Conservation (phyloP, 2,113 vertebrate genomes). For the Potamarius usumacintae region DNA sequence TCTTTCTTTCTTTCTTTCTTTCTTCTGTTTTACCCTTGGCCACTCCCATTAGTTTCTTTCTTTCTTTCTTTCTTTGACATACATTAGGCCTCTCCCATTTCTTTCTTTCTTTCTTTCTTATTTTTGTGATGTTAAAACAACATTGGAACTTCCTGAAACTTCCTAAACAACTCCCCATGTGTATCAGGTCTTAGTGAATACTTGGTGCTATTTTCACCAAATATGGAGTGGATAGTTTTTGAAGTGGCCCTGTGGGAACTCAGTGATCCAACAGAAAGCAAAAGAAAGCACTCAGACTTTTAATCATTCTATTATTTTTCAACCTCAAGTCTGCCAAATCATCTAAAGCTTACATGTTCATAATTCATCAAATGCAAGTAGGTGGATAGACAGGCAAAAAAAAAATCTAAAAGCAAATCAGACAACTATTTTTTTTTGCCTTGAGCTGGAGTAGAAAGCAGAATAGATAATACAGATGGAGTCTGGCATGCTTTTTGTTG, state of each 20-base stretch:
- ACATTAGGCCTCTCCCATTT: background rate
- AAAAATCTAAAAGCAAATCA: background rate
- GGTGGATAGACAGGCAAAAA: constrained; percentile 2
- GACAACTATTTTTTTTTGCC: background rate
- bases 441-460: background rate
- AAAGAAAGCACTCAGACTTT: constrained; percentile 19
- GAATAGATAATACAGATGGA: background rate
- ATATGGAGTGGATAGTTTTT: constrained; percentile 7
- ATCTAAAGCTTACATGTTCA: constrained; percentile 10
- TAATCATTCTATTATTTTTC: background rate
- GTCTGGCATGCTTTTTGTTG: background rate
- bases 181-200: background rate
- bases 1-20: background rate
- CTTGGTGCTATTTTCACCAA: constrained; percentile 19
- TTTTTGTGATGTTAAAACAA: background rate
- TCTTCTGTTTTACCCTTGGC: no score
- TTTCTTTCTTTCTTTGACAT: background rate
- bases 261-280: background rate
- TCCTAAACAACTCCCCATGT: background rate
- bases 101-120: background rate
- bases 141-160: constrained; percentile 5
- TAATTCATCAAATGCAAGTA: constrained; percentile 14
- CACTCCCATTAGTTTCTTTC: no score
- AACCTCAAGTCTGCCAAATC: constrained; percentile 8
- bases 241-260: constrained; percentile 1